Percentiles rank a stretch among this genome's conserved stretches.
Evolutionary conservation across 1,140 invertebrate species (phyloP).

Genomic region (Eufriesea mexicana): DNA sequence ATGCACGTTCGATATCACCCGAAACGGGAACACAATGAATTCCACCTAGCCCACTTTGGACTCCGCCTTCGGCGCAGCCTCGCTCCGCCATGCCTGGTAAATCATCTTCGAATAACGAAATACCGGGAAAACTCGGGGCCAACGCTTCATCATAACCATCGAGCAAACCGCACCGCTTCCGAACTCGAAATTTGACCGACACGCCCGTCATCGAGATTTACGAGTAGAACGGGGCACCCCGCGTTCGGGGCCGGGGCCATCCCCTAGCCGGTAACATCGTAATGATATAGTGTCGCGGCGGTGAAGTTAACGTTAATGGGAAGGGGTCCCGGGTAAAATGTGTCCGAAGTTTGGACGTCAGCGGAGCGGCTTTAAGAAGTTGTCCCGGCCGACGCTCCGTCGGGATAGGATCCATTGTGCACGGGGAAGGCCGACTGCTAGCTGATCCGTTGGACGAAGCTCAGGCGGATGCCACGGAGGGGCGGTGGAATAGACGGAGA

Average conservation of each 20-base stretch:
- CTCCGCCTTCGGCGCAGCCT: neutral
- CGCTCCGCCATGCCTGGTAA: neutral
- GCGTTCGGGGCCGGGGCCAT: constrained; percentile 24
- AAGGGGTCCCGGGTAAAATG: constrained; percentile 67
- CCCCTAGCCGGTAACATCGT: constrained; percentile 62
- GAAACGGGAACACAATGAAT: neutral
- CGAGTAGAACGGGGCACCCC: constrained; percentile 1
- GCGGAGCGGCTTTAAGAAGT: constrained; percentile 73
- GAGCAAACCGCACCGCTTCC: neutral
- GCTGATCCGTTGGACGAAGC: constrained; percentile 48
- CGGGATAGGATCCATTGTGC: constrained; percentile 69
- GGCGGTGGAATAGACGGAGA: neutral
- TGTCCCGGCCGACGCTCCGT: constrained; percentile 63
- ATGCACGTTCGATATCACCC: neutral
- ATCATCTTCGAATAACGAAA: neutral
- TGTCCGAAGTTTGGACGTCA: constrained; percentile 75
- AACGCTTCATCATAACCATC: neutral
- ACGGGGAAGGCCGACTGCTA: constrained; percentile 29
- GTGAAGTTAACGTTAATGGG: constrained; percentile 73
- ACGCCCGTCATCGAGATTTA: constrained; percentile 51
- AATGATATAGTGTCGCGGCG: constrained; percentile 69
- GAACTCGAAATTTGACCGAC: constrained; percentile 25
- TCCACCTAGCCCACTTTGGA: neutral
- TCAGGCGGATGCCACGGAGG: constrained; percentile 5
- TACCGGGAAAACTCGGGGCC: neutral